Evolutionary conservation across 2,888 invertebrate genomes (phyloP).

Genomic region (Campaea margaritaria): DNA sequence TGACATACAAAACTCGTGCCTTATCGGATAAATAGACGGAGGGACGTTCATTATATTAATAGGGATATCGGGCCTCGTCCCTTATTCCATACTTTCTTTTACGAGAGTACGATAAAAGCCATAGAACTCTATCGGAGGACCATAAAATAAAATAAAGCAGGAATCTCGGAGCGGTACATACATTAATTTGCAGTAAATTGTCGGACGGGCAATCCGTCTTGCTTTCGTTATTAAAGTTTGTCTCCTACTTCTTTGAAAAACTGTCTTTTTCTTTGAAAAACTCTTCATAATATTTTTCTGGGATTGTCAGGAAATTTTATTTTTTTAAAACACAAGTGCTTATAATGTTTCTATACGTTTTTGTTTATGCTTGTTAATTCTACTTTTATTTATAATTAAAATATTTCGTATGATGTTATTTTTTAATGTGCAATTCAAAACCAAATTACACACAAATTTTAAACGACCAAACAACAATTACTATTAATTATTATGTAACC

Average conservation of each 20-base stretch:
- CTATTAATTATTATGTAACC: no score
- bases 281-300: constrained; percentile 25
- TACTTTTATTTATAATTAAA: no score
- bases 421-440: no score
- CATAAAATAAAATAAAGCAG: constrained; percentile 58
- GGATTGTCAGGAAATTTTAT: constrained; percentile 24
- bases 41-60: constrained; percentile 58
- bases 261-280: constrained; percentile 25
- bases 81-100: constrained; percentile 59
- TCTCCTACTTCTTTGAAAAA: constrained; percentile 24
- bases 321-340: constrained; percentile 15
- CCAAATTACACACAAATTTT: no score
- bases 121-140: constrained; percentile 46
- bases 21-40: constrained; percentile 50
- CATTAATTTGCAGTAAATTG: constrained; percentile 42
- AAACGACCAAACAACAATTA: no score
- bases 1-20: constrained; percentile 43
- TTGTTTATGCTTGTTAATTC: no score
- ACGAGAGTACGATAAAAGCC: constrained; percentile 58
- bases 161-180: constrained; percentile 42
- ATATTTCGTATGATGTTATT: no score
- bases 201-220: constrained; percentile 31
- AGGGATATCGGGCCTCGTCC: constrained; percentile 56
- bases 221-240: constrained; percentile 32
- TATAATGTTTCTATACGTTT: background rate